phyloP scores from a whole-genome alignment of 2,797 vertebrate genomes.

The Myripristis jacobus region DNA sequence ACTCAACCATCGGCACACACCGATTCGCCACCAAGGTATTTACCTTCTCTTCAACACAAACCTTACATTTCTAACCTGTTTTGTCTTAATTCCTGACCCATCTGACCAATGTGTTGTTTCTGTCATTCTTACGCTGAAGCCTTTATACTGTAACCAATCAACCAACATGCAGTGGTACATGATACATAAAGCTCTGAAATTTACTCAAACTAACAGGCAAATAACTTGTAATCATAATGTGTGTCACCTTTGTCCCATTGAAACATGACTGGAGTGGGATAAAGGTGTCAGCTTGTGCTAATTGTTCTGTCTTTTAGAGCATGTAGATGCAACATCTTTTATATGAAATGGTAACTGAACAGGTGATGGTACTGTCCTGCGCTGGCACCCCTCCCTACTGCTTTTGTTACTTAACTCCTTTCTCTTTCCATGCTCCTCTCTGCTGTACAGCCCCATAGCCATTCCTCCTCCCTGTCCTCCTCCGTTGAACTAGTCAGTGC shows the following conservation, averaged over 20 bases:
- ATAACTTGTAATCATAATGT: conserved; percentile 18
- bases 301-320: conserved; percentile 11
- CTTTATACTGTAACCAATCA: not conserved
- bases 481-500: conserved; percentile 97
- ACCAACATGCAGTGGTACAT: not conserved
- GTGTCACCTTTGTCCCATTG: not conserved
- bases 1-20: conserved; percentile 88
- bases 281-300: conserved; percentile 15
- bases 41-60: not conserved
- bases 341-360: conserved; percentile 8
- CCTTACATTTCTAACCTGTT: not conserved
- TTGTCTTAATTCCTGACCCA: conserved; percentile 6
- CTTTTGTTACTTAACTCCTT: conserved; percentile 46
- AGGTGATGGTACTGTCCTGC: conserved; percentile 37
- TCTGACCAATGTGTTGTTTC: not conserved
- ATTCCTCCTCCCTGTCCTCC: conserved; percentile 87
- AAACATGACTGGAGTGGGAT: too few relatives aligned
- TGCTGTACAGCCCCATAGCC: conserved; percentile 88
- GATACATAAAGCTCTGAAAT: not conserved
- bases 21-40: conserved; percentile 90
- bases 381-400: conserved; percentile 28
- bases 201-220: not conserved
- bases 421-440: conserved; percentile 83
- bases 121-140: conserved; percentile 21
- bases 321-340: not conserved